Base-by-base conservation (phyloP, 2,888 invertebrate genomes). In the Leucozona laternaria region DNA sequence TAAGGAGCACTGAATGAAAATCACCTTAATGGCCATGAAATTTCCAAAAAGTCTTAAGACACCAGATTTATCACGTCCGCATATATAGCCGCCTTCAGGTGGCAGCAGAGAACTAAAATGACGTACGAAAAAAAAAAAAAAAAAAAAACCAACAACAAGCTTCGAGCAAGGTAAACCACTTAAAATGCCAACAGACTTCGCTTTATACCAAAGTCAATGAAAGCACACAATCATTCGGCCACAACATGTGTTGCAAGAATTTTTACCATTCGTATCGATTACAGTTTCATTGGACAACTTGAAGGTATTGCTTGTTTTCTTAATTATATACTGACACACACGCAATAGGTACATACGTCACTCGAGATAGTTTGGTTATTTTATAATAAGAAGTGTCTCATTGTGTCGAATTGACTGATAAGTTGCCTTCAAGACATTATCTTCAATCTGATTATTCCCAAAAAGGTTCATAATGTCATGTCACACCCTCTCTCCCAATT, bases 151-250 rank as follows among this genome's bases (percentile, higher is more conserved):
- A n/a, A n/a, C n/a, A 34, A 45, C 45, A 13, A 17, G 68, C 80
- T 68, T 31, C 34, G 15, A 60, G 43, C 79, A 80, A 80, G 79
- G 79, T 62, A 68, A 80, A 60, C 79, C 31, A 80, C 79, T 43
- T 28, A 76, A 15, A 11, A 55, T 57, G 28, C 58, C 68, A 28
- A 15, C 34, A 17, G 20, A 55, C 43, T 25, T 8, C 3, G 31
- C 37, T 20, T n/a, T 22, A 11, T 66, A 50, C 50, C 53, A 5
- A 31, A 77, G 60, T 72, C 75, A 75, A 43, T 43, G 34, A 53
- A 73, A 45, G 50, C 15, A 22, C 20, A 31, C 28, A 45, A 55
- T 1, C 25, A 20, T 11, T 28, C 53, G 13, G 53, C 40, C 37
- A 62, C 60, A 70, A 55, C 43, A 68, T 57, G 17, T 76, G 68